phyloP scores from a whole-genome alignment of 1,140 invertebrate genomes.

The Globodera rostochiensis region DNA sequence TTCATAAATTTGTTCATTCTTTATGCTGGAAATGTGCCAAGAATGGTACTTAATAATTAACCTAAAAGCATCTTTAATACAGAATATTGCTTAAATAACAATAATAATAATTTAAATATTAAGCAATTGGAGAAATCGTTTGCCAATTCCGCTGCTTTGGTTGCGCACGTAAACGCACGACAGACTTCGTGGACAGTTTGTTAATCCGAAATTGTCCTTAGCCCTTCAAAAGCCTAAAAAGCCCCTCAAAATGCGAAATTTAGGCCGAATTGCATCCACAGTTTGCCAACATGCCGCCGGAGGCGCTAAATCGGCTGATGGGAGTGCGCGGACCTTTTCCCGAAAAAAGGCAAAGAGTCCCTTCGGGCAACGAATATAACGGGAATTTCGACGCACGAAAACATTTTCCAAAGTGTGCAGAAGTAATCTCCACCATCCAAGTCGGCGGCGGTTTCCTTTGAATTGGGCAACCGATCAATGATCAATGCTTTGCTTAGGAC shows the following conservation, averaged over 20 bases:
- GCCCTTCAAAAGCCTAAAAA: background rate
- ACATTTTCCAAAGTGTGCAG: background rate
- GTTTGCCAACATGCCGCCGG: background rate
- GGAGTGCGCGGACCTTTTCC: background rate
- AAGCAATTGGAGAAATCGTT: background rate
- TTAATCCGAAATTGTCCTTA: too few species aligned
- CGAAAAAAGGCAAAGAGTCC: background rate
- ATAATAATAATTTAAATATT: background rate
- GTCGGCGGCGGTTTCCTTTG: background rate
- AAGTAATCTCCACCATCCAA: background rate
- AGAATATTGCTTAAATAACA: too few species aligned
- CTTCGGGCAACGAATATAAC: background rate
- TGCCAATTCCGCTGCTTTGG: background rate
- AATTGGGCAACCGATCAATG: background rate
- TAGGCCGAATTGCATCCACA: background rate
- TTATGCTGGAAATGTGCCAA: background rate
- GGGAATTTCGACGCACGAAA: background rate
- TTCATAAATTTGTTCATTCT: background rate
- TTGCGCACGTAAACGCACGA: background rate
- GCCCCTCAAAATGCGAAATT: background rate
- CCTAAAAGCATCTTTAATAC: background rate
- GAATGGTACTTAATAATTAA: background rate
- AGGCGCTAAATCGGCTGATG: background rate
- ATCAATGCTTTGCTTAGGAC: background rate
- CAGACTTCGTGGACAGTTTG: background rate